Conservation (phyloP, 2,888 invertebrate genomes). For the Aleiodes alternator region DNA sequence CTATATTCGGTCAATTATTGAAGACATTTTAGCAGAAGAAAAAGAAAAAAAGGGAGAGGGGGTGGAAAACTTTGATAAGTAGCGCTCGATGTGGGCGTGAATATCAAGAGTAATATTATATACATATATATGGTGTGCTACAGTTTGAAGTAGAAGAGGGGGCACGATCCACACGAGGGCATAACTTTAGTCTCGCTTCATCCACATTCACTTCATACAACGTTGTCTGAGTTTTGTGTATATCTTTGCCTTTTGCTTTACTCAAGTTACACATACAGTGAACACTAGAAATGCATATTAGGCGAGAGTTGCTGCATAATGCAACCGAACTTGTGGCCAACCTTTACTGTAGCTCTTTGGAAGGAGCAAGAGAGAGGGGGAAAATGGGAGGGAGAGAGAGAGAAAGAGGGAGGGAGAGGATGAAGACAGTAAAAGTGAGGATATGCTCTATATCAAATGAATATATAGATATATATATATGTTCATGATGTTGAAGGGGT, state of each 20-base stretch:
- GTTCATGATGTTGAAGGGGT: conserved; percentile 5
- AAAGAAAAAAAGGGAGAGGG: too few species aligned
- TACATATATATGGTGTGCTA: too few species aligned
- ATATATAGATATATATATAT: conserved; percentile 11
- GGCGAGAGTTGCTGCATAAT: conserved; percentile 56
- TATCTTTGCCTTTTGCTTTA: conserved; percentile 19
- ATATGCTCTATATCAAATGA: conserved; percentile 32
- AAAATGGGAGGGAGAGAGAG: too few species aligned
- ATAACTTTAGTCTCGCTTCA: conserved; percentile 19
- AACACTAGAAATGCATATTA: conserved; percentile 39
- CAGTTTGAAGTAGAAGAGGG: neutral
- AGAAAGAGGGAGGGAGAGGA: neutral
- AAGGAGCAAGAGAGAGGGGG: neutral
- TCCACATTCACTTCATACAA: neutral
- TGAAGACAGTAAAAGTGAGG: conserved; percentile 21
- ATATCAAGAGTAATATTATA: too few species aligned
- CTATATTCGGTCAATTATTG: too few species aligned
- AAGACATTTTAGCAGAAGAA: too few species aligned
- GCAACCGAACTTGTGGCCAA: conserved; percentile 56
- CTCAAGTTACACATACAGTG: conserved; percentile 25
- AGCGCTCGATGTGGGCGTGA: too few species aligned
- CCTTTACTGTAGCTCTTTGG: conserved; percentile 50
- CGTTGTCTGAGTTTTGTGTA: conserved; percentile 27
- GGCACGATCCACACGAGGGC: conserved; percentile 7
- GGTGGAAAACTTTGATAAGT: too few species aligned